Evolutionary conservation across 1,140 invertebrate species (phyloP), one percentile per base, ranked within the genome.

Genomic region (Calephelis nemesis): DNA sequence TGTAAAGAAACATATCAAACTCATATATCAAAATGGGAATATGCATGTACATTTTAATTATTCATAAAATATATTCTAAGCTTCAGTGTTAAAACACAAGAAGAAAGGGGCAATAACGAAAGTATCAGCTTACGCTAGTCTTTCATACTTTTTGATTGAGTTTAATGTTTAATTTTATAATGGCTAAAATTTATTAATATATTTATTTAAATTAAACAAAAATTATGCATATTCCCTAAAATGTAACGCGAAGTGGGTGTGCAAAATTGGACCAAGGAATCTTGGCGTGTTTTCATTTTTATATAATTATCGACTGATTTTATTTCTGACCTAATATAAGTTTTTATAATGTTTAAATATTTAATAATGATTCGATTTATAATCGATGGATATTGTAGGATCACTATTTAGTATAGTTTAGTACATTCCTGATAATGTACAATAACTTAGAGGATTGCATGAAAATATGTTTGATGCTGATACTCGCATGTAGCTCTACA

Each of bases 351-450:
- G 52, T 54, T 39, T 58, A 39, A 58, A 58, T 58, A 58, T 58
- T 58, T 58, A 58, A 58, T 58, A 30, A 30, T 30, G 12, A 39
- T 69, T 67, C 72, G 69, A 58, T 67, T 62, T 49, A 30, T 58
- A 58, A 39, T 58, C 54, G 54, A 58, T 58, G 54, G 19, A 30
- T 58, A 45, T 58, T 58, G 9, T 58, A 58, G 54, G 54, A 39
- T 58, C 19, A 58, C 54, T 12, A 58, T 75, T 88, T 84, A 84
- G 67, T 54, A 73, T 87, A 85, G 84, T 74, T 69, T 79, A 85
- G 88, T 90, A 88, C 88, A 90, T 90, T 90, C 88, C 88, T 76
- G 77, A 80, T 60, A 68, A 85, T 90, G 85, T 90, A 89, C 85
- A 78, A 81, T 83, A 78, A 75, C 72, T 71, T 83, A 84, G 15